A percentile compares a stretch with the other conserved stretches of the same genome.
These are phyloP conservation scores for Vultur gryphus DNA, from an alignment of 2,797 vertebrate genomes.

Conservation along the genomic window DNA sequence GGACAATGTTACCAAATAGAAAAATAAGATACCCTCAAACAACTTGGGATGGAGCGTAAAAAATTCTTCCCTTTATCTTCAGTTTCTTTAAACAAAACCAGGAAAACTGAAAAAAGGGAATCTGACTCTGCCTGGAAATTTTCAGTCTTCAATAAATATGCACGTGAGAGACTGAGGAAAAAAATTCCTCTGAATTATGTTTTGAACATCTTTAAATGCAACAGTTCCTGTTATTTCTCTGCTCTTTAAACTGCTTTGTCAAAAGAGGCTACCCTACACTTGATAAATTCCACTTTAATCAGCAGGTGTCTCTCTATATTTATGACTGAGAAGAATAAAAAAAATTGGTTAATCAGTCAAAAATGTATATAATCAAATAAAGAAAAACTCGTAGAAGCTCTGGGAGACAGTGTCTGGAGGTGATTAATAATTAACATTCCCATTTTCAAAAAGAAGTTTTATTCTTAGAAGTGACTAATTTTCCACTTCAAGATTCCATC, in stretches of 20 bases:
- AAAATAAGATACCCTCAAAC: background rate
- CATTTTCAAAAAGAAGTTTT: constrained; percentile 36
- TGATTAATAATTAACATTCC: constrained; percentile 28
- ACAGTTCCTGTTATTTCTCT: background rate
- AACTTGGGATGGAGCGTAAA: background rate
- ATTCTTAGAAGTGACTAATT: constrained; percentile 21
- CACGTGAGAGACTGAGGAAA: background rate
- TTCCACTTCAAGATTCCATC: background rate
- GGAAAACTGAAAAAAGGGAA: background rate
- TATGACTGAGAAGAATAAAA: background rate
- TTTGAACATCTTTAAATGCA: background rate
- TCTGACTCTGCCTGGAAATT: background rate
- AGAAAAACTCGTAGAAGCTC: background rate
- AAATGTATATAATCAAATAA: constrained; percentile 25
- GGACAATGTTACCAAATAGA: background rate
- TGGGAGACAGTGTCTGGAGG: background rate
- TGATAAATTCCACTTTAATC: constrained; percentile 23
- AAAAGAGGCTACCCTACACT: background rate
- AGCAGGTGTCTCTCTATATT: constrained; percentile 4
- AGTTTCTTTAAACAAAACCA: background rate
- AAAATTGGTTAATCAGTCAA: background rate
- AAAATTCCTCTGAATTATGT: background rate
- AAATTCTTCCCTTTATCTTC: background rate
- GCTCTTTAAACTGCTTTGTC: background rate
- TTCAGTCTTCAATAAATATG: background rate